Base-by-base conservation (phyloP, 2,113 vertebrate genomes). In the Tonatia bakeri region DNA sequence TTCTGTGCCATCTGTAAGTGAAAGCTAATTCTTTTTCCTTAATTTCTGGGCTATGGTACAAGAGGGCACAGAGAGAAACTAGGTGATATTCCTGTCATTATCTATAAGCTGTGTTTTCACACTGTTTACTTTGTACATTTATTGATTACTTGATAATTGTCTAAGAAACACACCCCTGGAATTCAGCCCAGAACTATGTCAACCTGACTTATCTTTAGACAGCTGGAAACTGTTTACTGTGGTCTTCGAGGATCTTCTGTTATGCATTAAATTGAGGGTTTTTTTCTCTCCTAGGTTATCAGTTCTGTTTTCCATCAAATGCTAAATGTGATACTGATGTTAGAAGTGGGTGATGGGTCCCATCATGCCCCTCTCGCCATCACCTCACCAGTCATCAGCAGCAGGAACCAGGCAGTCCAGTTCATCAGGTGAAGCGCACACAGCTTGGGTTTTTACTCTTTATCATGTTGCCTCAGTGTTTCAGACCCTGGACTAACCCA, bases 241-340 rank as follows among this genome's bases (percentile, higher is more conserved):
- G 56, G 24, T 59, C 43, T 80, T 38, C 20, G 20, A 87, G 40
- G 4, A 33, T 93, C 92, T 54, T 94, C 15, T 67, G 1, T 84
- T n/a, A 14, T 20, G 11, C 11, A 36, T 94, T 64, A 67, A 86
- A 13, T 52, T 36, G n/a, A 79, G 43, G 50, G 81, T 97, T 94
- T 59, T 96, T 98, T 98, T 98, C 95, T 72, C 77, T 98, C 97
- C 7, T 90, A 99, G 99, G 96, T 96, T 20, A 98, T 99, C 50
- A 75, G 97, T 0, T 97, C 92, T 22, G 95, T 99, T 38, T 99
- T 99, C 97, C 98, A 98, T 59, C 97, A 43, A 0, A 96, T 99
- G 43, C 98, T 99, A 52, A 98, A 94, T 9, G 97, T 99, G 12
- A 98, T 99, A 77, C 96, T 99, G 67, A 99, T 99, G 99, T 97